Percentiles rank a stretch among this genome's conserved stretches.
Evolutionary conservation across 2,113 vertebrate genomes (phyloP).

Genomic region (Garra rufa): DNA sequence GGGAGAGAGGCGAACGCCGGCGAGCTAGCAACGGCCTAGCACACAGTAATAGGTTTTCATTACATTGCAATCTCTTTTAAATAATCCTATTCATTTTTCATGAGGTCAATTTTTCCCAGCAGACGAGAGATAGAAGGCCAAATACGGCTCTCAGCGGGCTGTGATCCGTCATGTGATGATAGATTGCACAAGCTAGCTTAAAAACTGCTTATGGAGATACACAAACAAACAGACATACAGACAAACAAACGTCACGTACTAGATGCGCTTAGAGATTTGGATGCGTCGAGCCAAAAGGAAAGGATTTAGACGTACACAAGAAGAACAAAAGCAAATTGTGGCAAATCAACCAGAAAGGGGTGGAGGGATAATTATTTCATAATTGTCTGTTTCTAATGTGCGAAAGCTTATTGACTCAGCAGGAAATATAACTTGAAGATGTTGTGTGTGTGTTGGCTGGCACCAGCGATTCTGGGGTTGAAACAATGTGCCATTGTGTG

Average conservation of each 20-base stretch:
- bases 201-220: background rate
- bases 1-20: constrained; percentile 25
- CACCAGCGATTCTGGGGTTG: constrained; percentile 7
- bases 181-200: background rate
- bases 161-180: constrained; percentile 27
- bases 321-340: constrained; percentile 35
- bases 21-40: constrained; percentile 23
- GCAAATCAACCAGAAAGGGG: constrained; percentile 11
- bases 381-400: constrained; percentile 11
- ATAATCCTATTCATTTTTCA: constrained; percentile 62
- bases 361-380: constrained; percentile 9
- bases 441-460: constrained; percentile 10
- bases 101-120: constrained; percentile 55
- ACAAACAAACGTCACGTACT: background rate
- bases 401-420: constrained; percentile 30
- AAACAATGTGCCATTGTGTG: constrained; percentile 29
- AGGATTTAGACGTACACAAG: background rate
- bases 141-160: constrained; percentile 5
- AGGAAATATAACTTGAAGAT: constrained; percentile 23
- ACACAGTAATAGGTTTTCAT: constrained; percentile 56
- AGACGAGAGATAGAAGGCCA: constrained; percentile 37
- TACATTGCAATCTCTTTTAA: constrained; percentile 51
- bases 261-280: constrained; percentile 4
- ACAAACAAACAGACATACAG: constrained; percentile 39
- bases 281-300: background rate